Percentiles rank a stretch among this genome's conserved stretches.
Conservation (phyloP, 2,797 vertebrate genomes). For the Myiotriccus ornatus region DNA sequence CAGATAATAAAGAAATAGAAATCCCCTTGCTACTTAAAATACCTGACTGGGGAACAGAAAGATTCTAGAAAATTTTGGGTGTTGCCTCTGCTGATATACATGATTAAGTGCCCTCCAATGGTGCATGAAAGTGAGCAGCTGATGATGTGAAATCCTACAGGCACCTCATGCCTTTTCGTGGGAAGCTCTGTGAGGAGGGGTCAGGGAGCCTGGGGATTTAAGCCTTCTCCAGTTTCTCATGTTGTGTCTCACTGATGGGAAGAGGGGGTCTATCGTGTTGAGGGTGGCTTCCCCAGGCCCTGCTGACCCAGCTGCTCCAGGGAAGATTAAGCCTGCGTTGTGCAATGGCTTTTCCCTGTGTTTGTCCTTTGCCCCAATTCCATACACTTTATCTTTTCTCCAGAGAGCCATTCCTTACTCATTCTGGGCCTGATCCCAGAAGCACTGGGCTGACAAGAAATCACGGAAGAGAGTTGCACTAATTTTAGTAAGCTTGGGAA, state of each 20-base stretch:
- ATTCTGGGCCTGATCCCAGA: conserved; percentile 18
- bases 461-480: neutral
- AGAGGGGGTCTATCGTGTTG: neutral
- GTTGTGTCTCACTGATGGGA: fast-evolving
- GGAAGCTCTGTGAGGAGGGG: neutral
- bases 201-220: neutral
- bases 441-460: neutral
- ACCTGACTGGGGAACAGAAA: neutral
- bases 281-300: neutral
- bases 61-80: neutral
- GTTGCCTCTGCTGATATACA: neutral
- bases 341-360: neutral
- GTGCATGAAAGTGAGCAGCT: neutral
- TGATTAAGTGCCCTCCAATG: neutral
- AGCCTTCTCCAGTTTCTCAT: neutral
- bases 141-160: neutral
- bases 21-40: neutral
- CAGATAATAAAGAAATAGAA: neutral
- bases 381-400: conserved; percentile 8
- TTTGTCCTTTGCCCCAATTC: neutral
- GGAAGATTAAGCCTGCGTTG: neutral
- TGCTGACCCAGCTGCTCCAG: neutral
- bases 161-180: neutral
- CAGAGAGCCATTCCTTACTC: neutral
- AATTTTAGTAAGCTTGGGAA: conserved; percentile 41